Percentiles rank a stretch among this genome's conserved stretches.
Evolutionary conservation across 1,140 invertebrate genomes (phyloP).

Genomic region (Leguminivora glycinivorella): DNA sequence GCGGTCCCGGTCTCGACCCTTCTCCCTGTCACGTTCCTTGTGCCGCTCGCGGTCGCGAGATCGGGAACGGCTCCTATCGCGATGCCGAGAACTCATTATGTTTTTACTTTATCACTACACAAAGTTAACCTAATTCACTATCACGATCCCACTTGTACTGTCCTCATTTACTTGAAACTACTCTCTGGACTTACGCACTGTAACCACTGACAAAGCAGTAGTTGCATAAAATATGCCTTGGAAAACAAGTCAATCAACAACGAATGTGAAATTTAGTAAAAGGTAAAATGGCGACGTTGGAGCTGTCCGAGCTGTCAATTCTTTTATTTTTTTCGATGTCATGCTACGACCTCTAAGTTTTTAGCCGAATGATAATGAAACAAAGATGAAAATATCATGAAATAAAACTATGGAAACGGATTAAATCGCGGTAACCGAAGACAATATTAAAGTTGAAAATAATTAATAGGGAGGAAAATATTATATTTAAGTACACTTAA

Average conservation of each 20-base stretch:
- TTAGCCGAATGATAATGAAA: background rate
- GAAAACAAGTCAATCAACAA: conserved; percentile 3
- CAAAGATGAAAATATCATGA: too few relatives aligned
- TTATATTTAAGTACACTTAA: too few relatives aligned
- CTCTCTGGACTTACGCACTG: background rate
- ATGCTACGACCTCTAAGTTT: background rate
- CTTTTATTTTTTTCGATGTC: background rate
- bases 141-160: background rate
- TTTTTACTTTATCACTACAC: background rate
- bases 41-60: conserved; percentile 63
- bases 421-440: too few relatives aligned
- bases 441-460: too few relatives aligned
- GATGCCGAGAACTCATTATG: conserved; percentile 72
- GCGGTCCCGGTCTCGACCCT: conserved; percentile 51
- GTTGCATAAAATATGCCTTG: background rate
- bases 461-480: too few relatives aligned
- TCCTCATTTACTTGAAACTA: background rate
- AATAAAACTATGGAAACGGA: too few relatives aligned
- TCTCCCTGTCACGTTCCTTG: conserved; percentile 50
- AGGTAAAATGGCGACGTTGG: background rate
- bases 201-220: background rate
- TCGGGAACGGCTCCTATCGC: conserved; percentile 70
- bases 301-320: background rate
- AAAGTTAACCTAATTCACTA: conserved; percentile 2
- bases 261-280: background rate